Evolutionary conservation across 1,140 invertebrate genomes (phyloP), one percentile per base, ranked within the genome.

Genomic region (Tetragonula clypearis): DNA sequence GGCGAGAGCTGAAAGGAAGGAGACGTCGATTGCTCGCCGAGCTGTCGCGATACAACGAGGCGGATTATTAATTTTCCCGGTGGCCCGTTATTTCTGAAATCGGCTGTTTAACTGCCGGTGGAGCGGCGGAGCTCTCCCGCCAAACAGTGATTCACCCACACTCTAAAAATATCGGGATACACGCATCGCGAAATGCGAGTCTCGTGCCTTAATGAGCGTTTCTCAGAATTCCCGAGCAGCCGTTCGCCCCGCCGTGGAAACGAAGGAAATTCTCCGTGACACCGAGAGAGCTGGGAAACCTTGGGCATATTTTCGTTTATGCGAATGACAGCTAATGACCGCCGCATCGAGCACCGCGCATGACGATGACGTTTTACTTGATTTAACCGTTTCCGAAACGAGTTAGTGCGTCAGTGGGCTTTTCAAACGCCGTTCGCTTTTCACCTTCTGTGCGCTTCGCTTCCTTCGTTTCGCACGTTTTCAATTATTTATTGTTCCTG

Each of bases 91-190:
- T 94, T 94, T 93, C 92, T 94, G 93, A 93, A 94, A 94, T 93
- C 91, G 93, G 93, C 91, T 92, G 93, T 94, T 93, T 93, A 93
- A 90, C 86, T 92, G 87, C 72, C 89, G 88, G 65, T 49, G 41
- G 41, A 86, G 85, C 79, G 84, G 75, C 74, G 69, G 78, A 85
- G 86, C 80, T 83, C 82, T 80, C 77, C 86, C 80, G 88, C 92
- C 90, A 92, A 92, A 93, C 90, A 89, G 92, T 94, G 93, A 95
- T 94, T 94, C 94, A 94, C 93, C 93, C 94, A 93, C 92, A 92
- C 92, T 93, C 93, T 92, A 91, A 94, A 94, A 94, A 95, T 94
- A 94, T 87, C 91, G 72, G 90, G 90, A 92, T 92, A 91, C 91
- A 90, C 86, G 87, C 84, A 84, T 88, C 84, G 86, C 82, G 88